Percentiles rank a stretch among this genome's conserved stretches.
phyloP scores from a whole-genome alignment of 1,140 invertebrate species.

The Drosophila micromelanica region DNA sequence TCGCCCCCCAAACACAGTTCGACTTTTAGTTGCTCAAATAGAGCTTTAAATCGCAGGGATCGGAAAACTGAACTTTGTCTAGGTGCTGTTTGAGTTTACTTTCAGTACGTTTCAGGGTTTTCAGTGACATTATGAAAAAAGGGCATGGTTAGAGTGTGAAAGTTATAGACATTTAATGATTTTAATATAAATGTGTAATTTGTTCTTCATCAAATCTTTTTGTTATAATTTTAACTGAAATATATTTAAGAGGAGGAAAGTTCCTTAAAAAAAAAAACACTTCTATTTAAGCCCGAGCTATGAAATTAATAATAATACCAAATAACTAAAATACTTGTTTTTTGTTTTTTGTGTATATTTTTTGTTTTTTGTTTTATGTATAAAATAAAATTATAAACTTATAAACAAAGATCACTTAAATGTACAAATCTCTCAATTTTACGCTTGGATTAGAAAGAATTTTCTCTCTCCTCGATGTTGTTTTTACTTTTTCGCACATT shows the following conservation, averaged over 20 bases:
- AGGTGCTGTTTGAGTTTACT: constrained; percentile 18
- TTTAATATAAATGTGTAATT: too few species aligned
- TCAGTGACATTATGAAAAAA: constrained; percentile 2
- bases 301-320: neutral
- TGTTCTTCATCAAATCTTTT: too few species aligned
- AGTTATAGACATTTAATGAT: neutral
- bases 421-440: constrained; percentile 84
- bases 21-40: constrained; percentile 48
- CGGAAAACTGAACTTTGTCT: constrained; percentile 12
- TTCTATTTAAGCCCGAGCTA: neutral
- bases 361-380: constrained; percentile 74
- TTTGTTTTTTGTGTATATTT: constrained; percentile 71
- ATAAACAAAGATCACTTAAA: constrained; percentile 85
- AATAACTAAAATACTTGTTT: constrained; percentile 11
- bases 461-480: constrained; percentile 70
- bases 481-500: constrained; percentile 56
- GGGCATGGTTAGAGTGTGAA: neutral
- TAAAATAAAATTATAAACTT: constrained; percentile 84
- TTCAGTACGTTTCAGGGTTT: constrained; percentile 19
- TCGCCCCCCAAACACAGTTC: constrained; percentile 36
- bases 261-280: too few species aligned
- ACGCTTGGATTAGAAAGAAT: constrained; percentile 68
- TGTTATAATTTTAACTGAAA: too few species aligned
- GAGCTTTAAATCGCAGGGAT: constrained; percentile 33
- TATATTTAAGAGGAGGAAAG: too few species aligned